Evolutionary conservation across 2,888 invertebrate species (phyloP).

Genomic region (Phalera bucephala): DNA sequence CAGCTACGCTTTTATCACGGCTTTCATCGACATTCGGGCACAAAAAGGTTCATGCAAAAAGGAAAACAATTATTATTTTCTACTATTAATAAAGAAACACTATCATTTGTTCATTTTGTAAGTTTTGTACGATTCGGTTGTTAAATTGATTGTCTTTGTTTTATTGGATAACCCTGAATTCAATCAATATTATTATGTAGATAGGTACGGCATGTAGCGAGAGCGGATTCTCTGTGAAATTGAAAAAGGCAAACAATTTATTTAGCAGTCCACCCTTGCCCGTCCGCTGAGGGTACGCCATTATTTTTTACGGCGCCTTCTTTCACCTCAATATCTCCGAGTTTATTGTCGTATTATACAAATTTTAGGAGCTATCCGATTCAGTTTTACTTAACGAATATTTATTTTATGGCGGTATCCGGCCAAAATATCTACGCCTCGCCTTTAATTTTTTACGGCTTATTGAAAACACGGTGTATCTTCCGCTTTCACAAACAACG

Average conservation of each 20-base stretch:
- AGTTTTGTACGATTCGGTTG: too few relatives aligned
- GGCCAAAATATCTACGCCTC: conserved; percentile 14
- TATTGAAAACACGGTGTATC: conserved; percentile 2
- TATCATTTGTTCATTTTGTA: too few relatives aligned
- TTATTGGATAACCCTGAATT: too few relatives aligned
- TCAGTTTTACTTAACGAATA: conserved; percentile 42
- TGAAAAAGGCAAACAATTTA: conserved; percentile 76
- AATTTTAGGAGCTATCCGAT: conserved; percentile 57
- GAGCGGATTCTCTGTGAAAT: conserved; percentile 47
- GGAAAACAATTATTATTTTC: too few relatives aligned
- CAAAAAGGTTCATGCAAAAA: too few relatives aligned
- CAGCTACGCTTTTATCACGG: too few relatives aligned
- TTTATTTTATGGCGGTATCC: conserved; percentile 37
- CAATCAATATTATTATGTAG: too few relatives aligned
- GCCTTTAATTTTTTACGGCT: conserved; percentile 16
- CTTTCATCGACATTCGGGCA: too few relatives aligned
- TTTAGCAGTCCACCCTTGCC: conserved; percentile 60
- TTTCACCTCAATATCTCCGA: conserved; percentile 68
- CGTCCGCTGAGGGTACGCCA: conserved; percentile 56
- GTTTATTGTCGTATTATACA: conserved; percentile 72
- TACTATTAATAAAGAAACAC: too few relatives aligned
- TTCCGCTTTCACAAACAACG: not conserved
- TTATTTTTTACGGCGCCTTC: conserved; percentile 73
- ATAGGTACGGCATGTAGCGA: conserved; percentile 11
- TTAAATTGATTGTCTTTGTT: too few relatives aligned